Evolutionary conservation across 2,797 vertebrate genomes (phyloP), one percentile per base, ranked within the genome.

Genomic region (Yasuhikotakia modesta): DNA sequence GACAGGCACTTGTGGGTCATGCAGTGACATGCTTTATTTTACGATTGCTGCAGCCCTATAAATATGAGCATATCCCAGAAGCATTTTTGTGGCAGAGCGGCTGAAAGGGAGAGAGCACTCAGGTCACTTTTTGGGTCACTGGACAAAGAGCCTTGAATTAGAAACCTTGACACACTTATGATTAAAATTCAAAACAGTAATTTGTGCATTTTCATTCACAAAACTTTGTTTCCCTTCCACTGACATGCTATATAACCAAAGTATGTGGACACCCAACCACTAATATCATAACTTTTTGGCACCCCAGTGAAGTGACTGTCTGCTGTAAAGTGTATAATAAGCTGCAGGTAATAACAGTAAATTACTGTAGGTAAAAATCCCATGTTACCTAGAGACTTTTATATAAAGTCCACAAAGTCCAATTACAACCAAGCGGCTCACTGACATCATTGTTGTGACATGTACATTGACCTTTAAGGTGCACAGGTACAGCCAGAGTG

Each of bases 51-150:
- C 16, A 5, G n/a, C 5, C 1, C 12, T 43, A 43, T 43, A 43
- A 43, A 43, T 11, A 43, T 80, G 14, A 71, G 27, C 39, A 13
- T 24, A 27, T 60, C 39, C 64, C 43, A 30, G 27, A 35, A 10
- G 43, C 32, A 14, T 27, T 61, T 61, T 16, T 61, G 14, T 79
- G 69, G 22, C 27, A 16, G 57, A 64, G 57, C 0, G 52, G 60
- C 17, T 57, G 5, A 21, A 21, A 32, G 16, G 71, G 8, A 60
- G 32, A 53, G 4, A 68, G 45, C 11, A n/a, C 24, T 65, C 35
- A 5, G 2, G 14, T 35, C 5, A 70, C 19, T 66, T 66, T 27
- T 70, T 65, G 50, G 66, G 58, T 80, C 60, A 70, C 11, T 70
- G 69, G 21, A 48, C 27, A 70, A 64, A 46, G 48, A 60, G 53